Conservation (phyloP, 2,113 vertebrate species). For the Geococcyx californianus region DNA sequence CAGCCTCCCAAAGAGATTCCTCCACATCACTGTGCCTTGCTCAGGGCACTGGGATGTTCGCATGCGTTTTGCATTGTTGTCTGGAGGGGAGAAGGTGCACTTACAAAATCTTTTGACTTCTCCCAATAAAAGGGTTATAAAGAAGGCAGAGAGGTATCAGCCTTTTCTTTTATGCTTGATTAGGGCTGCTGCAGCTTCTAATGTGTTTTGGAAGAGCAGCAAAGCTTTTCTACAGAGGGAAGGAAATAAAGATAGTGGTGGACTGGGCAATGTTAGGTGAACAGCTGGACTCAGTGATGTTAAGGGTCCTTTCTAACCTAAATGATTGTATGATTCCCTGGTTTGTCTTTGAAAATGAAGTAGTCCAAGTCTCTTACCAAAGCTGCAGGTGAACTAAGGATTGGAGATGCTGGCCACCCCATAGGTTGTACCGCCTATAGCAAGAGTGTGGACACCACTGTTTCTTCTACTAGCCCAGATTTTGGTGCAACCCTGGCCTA, state of each 20-base stretch:
- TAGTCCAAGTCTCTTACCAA: not conserved
- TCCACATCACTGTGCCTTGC: accelerated
- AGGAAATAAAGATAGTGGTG: not conserved
- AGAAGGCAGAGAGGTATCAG: not conserved
- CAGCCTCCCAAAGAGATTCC: not conserved
- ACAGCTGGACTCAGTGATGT: not conserved
- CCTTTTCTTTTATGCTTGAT: not conserved
- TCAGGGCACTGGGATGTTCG: accelerated
- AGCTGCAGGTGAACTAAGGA: not conserved
- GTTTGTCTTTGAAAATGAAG: not conserved
- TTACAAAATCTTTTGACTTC: not conserved
- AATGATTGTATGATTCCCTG: too few species aligned
- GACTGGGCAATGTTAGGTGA: not conserved
- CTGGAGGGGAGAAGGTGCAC: not conserved
- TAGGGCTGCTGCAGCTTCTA: not conserved
- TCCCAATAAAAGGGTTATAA: not conserved
- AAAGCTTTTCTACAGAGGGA: not conserved
- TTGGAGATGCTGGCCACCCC: not conserved
- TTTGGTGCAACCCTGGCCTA: not conserved
- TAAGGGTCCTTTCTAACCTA: not conserved
- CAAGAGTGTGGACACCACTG: accelerated
- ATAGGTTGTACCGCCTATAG: accelerated
- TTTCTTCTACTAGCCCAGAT: not conserved
- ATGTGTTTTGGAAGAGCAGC: not conserved
- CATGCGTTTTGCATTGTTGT: accelerated